Evolutionary conservation across 1,140 invertebrate species (phyloP), one percentile per base, ranked within the genome.

Genomic region (Formica exsecta): DNA sequence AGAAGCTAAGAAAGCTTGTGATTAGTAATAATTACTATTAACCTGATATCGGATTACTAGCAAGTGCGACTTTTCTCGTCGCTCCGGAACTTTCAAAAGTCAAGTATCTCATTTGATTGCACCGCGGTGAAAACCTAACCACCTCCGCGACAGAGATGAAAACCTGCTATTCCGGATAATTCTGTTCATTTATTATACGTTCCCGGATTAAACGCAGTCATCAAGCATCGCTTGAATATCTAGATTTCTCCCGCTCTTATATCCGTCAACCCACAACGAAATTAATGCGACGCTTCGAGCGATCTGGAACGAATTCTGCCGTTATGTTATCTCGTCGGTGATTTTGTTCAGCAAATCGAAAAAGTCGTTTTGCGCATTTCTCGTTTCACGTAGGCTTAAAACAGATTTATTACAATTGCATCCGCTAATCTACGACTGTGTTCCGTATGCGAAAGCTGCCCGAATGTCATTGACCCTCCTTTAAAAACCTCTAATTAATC

Each of bases 21-120:
- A 80, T 80, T 80, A 80, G 7, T 80, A 16, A 1, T n/a, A 57
- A 80, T 41, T 38, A 19, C 48, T 64, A 32, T 80, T 57, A 70
- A 70, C 36, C 77, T 16, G 65, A 41, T 54, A 80, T 59, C 48
- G 48, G 4, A 57, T 57, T 70, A 70, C 36, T n/a, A 80, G 32
- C 77, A 51, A 70, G 44, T n/a, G 16, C 22, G 51, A 70, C 36
- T 70, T 80, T 70, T 36, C 36, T 59, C 44, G 13, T 32, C 65
- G 13, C 29, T 41, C 6, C 36, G 64, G 13, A 70, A 70, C 65
- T 80, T 70, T 80, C 48, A 57, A 57, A 68, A 70, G 36, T 70
- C 66, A n/a, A 70, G 22, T 54, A 13, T 68, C 64, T 54, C 16
- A 48, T 61, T 70, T 41, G 48, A 70, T 70, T 57, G 65, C 44